A percentile compares a stretch with the other conserved stretches of the same genome.
These are phyloP conservation scores for Aptenodytes patagonicus DNA, from an alignment of 2,113 vertebrate genomes.

Conservation along the genomic window DNA sequence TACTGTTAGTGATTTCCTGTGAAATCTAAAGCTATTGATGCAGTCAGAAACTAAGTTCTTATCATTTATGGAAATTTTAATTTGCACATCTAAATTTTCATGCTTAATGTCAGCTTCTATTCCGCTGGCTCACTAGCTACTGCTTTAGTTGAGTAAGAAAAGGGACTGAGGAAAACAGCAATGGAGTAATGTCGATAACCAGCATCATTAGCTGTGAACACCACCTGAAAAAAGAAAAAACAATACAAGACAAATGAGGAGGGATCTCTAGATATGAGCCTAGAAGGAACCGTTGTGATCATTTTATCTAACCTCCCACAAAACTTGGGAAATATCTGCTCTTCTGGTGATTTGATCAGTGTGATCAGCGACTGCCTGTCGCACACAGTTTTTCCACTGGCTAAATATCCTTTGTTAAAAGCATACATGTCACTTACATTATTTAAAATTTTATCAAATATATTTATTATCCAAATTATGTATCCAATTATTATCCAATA, in stretches of 20 bases:
- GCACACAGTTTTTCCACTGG: not conserved
- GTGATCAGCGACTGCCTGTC: not conserved
- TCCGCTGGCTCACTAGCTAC: conserved; percentile 67
- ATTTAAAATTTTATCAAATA: not conserved
- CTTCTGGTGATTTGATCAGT: not conserved
- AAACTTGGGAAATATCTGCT: not conserved
- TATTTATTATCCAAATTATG: not conserved
- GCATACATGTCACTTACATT: not conserved
- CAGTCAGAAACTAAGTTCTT: not conserved
- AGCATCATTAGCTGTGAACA: conserved; percentile 80
- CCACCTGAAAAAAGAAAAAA: conserved; percentile 74
- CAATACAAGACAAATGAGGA: not conserved
- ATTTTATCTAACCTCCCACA: not conserved
- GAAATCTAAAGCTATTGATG: not conserved
- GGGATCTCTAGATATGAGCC: not conserved
- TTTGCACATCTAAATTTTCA: not conserved
- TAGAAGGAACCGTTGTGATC: not conserved
- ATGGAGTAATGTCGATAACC: conserved; percentile 81
- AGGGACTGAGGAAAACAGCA: conserved; percentile 83
- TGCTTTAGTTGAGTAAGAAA: conserved; percentile 84
- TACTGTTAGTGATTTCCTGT: not conserved
- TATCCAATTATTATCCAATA: too few relatives aligned
- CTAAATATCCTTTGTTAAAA: not conserved
- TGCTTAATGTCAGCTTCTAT: conserved; percentile 29
- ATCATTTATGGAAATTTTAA: not conserved